Percentiles rank a stretch among this genome's conserved stretches.
These are phyloP conservation scores for Gymnobelideus leadbeateri DNA, from an alignment of 2,113 vertebrate species.

Conservation along the genomic window DNA sequence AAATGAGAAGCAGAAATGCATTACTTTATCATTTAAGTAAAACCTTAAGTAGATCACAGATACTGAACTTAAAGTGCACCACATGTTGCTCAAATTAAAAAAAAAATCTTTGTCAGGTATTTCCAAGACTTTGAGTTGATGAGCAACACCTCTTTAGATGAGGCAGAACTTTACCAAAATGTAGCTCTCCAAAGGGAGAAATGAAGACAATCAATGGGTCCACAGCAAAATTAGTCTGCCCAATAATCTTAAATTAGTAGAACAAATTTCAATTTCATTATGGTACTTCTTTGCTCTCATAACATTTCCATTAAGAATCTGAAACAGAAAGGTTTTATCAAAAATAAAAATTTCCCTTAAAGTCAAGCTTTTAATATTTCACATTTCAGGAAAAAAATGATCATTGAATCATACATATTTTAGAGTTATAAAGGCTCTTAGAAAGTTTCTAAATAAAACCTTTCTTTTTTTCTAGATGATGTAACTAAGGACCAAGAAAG, in stretches of 20 bases:
- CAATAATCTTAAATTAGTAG: constrained; percentile 50
- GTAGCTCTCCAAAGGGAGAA: neutral
- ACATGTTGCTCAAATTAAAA: constrained; percentile 35
- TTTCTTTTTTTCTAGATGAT: neutral
- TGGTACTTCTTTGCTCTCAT: constrained; percentile 9
- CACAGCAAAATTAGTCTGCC: constrained; percentile 56
- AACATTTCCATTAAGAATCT: constrained; percentile 31
- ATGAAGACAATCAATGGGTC: neutral
- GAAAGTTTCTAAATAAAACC: neutral
- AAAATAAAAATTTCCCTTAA: constrained; percentile 25
- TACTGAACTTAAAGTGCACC: neutral
- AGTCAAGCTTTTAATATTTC: neutral
- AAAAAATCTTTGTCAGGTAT: neutral
- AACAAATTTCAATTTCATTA: constrained; percentile 59
- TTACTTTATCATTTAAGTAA: neutral
- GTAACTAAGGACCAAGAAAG: neutral
- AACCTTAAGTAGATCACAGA: neutral
- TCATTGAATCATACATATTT: neutral
- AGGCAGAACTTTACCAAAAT: constrained; percentile 23
- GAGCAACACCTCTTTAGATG: neutral
- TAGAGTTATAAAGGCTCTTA: neutral
- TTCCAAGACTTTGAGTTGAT: neutral
- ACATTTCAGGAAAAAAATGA: neutral
- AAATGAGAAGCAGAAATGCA: neutral
- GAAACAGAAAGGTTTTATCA: neutral